These are phyloP conservation scores for Bombus confusus DNA, from an alignment of 1,140 invertebrate genomes.

Conservation along the genomic window DNA sequence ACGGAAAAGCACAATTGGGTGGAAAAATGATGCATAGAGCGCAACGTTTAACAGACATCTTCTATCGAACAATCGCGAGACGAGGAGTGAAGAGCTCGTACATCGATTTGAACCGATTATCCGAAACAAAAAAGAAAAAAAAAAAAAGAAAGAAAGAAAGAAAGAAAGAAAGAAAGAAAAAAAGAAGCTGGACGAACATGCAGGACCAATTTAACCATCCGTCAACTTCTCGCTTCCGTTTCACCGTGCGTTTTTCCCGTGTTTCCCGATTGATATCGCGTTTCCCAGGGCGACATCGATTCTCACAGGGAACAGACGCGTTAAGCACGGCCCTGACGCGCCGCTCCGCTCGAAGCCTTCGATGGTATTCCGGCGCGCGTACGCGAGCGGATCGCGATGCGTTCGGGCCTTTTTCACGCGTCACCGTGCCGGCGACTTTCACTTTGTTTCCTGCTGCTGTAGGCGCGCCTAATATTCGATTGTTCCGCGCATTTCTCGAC, in stretches of 20 bases:
- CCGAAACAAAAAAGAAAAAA: no score
- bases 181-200: not conserved
- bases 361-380: constrained; percentile 17
- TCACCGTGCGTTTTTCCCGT: not conserved
- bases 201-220: not conserved
- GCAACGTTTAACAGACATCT: no score
- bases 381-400: constrained; percentile 46
- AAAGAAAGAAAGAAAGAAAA: no score
- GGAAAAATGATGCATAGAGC: no score
- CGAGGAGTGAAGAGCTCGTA: no score
- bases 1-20: no score
- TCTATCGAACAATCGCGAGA: no score
- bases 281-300: constrained; percentile 24
- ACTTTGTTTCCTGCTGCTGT: constrained; percentile 63
- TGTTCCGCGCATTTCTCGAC: constrained; percentile 50
- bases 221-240: not conserved
- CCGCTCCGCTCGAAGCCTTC: constrained; percentile 39
- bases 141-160: not conserved
- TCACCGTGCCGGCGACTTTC: constrained; percentile 56
- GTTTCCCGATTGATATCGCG: not conserved
- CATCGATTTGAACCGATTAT: no score
- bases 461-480: constrained; percentile 54
- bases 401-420: constrained; percentile 56
- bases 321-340: constrained; percentile 34
- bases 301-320: constrained; percentile 9